Percentiles rank a stretch among this genome's conserved stretches.
Conservation (phyloP, 2,888 invertebrate genomes). For the Trichogramma evanescens region DNA sequence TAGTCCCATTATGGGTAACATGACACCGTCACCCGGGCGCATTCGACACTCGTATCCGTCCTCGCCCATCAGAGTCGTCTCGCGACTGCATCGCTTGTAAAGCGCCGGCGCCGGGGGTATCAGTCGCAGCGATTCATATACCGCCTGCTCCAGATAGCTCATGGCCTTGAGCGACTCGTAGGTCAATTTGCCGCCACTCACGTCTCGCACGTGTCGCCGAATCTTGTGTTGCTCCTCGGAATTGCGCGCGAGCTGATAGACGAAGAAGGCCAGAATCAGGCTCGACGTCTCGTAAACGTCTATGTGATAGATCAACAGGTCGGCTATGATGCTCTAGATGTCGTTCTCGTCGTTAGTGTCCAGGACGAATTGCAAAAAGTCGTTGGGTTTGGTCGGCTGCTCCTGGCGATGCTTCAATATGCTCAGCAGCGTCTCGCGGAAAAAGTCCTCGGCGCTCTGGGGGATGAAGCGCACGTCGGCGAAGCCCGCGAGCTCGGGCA, state of each 20-base stretch:
- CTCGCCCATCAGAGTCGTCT: conserved; percentile 26
- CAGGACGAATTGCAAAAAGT: conserved; percentile 50
- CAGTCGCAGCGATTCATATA: conserved; percentile 35
- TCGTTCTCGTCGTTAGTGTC: conserved; percentile 34
- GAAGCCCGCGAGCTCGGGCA: conserved; percentile 21
- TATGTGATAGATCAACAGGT: conserved; percentile 50
- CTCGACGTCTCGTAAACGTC: conserved; percentile 54
- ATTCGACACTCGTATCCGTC: conserved; percentile 29
- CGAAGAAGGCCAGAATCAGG: conserved; percentile 45
- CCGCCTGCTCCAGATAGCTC: conserved; percentile 51
- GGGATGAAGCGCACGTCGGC: conserved; percentile 22
- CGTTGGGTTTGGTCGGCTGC: conserved; percentile 38
- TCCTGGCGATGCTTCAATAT: conserved; percentile 28
- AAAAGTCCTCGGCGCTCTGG: conserved; percentile 26
- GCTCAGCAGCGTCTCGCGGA: conserved; percentile 26
- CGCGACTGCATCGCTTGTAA: conserved; percentile 27
- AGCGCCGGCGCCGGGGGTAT: conserved; percentile 15
- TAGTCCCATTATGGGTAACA: conserved; percentile 22
- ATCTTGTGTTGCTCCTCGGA: conserved; percentile 48
- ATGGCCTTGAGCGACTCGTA: conserved; percentile 50
- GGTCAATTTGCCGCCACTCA: conserved; percentile 35
- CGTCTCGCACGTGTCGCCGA: conserved; percentile 43
- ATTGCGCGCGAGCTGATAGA: conserved; percentile 48
- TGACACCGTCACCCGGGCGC: conserved; percentile 24
- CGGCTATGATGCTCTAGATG: conserved; percentile 41